These are phyloP conservation scores for Schizothorax lantsangensis DNA, from an alignment of 2,797 vertebrate species.

Conservation along the genomic window DNA sequence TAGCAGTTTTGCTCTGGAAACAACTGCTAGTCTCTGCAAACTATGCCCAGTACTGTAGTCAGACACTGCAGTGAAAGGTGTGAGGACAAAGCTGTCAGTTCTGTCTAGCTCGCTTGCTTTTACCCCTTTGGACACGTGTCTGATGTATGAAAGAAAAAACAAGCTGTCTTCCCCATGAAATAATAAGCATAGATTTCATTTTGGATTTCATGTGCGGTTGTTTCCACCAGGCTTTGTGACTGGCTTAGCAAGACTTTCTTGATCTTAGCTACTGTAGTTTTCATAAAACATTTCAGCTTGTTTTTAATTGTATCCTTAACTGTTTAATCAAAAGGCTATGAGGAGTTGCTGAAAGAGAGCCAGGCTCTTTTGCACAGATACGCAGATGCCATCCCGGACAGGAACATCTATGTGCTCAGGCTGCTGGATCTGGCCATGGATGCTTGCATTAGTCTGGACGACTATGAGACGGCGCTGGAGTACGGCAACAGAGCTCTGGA, in stretches of 20 bases:
- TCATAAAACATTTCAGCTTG: neutral
- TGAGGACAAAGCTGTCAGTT: constrained; percentile 13
- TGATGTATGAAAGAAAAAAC: constrained; percentile 10
- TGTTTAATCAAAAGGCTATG: constrained; percentile 81
- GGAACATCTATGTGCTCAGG: constrained; percentile 89
- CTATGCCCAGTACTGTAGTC: neutral
- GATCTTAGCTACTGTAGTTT: neutral
- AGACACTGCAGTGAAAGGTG: constrained; percentile 16
- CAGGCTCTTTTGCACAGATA: constrained; percentile 73
- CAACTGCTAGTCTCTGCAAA: neutral
- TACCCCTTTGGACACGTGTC: neutral
- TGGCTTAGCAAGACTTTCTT: neutral
- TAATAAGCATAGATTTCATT: neutral
- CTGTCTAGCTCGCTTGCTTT: neutral
- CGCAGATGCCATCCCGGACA: constrained; percentile 79
- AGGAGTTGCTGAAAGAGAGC: constrained; percentile 74
- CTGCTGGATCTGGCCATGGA: constrained; percentile 89
- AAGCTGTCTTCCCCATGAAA: neutral
- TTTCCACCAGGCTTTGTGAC: neutral
- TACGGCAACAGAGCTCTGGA: constrained; percentile 83
- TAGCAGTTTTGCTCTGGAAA: constrained; percentile 15
- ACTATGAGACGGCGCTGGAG: constrained; percentile 83
- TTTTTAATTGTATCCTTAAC: constrained; percentile 75
- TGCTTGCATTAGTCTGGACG: constrained; percentile 84
- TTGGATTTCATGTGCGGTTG: neutral